phyloP scores from a whole-genome alignment of 2,113 vertebrate genomes.

The Melanerpes aurifrons region DNA sequence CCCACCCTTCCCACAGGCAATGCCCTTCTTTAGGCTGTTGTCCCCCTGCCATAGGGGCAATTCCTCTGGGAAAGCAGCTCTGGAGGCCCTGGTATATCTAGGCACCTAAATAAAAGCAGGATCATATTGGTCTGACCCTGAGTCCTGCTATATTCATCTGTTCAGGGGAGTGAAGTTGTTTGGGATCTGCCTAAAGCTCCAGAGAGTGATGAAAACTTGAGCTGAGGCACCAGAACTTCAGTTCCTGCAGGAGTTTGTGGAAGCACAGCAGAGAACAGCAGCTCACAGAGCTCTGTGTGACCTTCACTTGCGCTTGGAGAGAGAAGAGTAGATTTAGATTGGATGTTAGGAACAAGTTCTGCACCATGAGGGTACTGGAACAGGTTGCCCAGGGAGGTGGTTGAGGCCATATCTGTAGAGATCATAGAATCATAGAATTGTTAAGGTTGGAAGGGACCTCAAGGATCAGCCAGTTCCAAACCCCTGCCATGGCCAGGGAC shows the following conservation, averaged over 20 bases:
- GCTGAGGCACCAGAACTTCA: not conserved
- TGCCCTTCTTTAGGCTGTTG: not conserved
- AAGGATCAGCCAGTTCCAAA: too few species aligned
- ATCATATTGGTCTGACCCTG: not conserved
- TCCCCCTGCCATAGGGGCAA: not conserved
- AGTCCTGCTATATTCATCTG: rapidly evolving
- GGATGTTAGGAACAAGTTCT: too few species aligned
- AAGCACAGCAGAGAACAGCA: rapidly evolving
- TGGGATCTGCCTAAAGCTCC: not conserved
- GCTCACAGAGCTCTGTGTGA: not conserved
- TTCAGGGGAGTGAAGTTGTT: rapidly evolving
- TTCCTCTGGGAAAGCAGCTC: not conserved
- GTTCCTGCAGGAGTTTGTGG: not conserved
- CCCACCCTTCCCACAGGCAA: not conserved
- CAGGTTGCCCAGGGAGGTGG: too few species aligned
- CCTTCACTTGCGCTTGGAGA: not conserved
- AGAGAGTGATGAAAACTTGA: not conserved
- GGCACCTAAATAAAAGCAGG: not conserved
- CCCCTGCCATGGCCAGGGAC: too few species aligned
- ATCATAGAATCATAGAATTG: too few species aligned
- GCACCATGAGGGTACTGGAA: too few species aligned
- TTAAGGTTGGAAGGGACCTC: too few species aligned
- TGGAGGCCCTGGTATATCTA: rapidly evolving
- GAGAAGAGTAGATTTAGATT: too few species aligned
- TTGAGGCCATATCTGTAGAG: too few species aligned